Evolutionary conservation across 2,888 invertebrate species (phyloP).

Genomic region (Drosophila nr. fundita): DNA sequence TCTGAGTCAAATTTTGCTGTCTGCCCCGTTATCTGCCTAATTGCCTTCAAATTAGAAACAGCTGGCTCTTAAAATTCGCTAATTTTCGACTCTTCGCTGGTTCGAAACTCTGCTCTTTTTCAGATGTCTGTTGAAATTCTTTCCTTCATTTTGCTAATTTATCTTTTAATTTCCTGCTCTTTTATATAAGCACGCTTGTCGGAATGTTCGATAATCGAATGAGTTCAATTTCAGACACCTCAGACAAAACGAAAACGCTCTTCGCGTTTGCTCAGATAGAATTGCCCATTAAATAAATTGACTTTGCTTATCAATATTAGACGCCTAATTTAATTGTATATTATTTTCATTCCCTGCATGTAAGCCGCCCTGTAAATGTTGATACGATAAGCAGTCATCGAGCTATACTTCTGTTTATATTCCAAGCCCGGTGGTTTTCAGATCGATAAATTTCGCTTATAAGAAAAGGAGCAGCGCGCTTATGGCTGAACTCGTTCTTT

Average conservation of each 20-base stretch:
- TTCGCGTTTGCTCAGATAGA: too few species aligned
- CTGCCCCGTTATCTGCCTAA: conserved; percentile 25
- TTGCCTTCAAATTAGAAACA: conserved; percentile 19
- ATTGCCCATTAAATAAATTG: neutral
- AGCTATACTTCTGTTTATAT: too few species aligned
- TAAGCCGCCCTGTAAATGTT: too few species aligned
- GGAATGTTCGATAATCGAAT: neutral
- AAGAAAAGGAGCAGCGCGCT: neutral
- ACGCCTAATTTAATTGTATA: neutral
- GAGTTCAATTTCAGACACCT: neutral
- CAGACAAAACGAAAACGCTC: neutral
- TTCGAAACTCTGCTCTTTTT: neutral
- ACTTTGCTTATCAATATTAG: neutral
- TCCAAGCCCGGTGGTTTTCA: neutral
- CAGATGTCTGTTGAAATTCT: neutral
- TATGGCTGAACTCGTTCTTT: neutral
- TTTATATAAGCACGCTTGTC: neutral
- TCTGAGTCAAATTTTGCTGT: conserved; percentile 16
- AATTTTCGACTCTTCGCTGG: neutral
- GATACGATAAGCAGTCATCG: too few species aligned
- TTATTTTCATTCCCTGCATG: neutral
- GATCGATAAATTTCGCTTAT: neutral
- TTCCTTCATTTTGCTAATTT: neutral
- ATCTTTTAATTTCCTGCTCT: neutral
- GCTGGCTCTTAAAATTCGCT: neutral